phyloP scores from a whole-genome alignment of 2,888 invertebrate genomes.

The Theodoxus fluviatilis region DNA sequence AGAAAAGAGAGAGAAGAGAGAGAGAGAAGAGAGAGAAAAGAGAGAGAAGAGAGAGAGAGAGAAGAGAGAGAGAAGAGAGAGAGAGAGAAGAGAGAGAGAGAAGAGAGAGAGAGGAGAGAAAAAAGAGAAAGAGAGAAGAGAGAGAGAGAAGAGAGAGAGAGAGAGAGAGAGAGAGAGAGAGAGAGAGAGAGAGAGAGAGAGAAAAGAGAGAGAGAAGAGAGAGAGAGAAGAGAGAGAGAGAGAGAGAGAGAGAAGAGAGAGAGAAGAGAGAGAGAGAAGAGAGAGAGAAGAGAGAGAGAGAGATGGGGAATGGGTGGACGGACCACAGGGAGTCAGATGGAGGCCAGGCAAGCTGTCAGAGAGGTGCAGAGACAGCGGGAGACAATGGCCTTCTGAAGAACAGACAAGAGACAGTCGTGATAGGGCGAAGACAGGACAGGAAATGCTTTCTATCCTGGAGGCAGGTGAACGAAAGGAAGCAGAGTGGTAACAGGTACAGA shows the following conservation, averaged over 20 bases:
- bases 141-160: conserved; percentile 21
- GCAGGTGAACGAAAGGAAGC: too few relatives aligned
- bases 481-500: too few relatives aligned
- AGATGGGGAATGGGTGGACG: too few relatives aligned
- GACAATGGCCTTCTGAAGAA: too few relatives aligned
- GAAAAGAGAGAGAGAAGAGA: neutral
- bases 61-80: neutral
- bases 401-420: too few relatives aligned
- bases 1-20: conserved; percentile 2
- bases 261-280: too few relatives aligned
- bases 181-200: conserved; percentile 21
- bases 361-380: too few relatives aligned
- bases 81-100: neutral
- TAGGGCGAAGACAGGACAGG: too few relatives aligned
- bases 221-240: conserved; percentile 14
- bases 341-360: too few relatives aligned
- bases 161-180: conserved; percentile 19
- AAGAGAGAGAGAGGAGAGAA: neutral
- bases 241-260: neutral
- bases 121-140: neutral
- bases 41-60: neutral
- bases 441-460: too few relatives aligned
- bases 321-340: too few relatives aligned
- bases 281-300: too few relatives aligned
- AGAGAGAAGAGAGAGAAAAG: neutral